Percentiles rank a stretch among this genome's conserved stretches.
Evolutionary conservation across 2,888 invertebrate genomes (phyloP).

Genomic region (Eupithecia inturbata): DNA sequence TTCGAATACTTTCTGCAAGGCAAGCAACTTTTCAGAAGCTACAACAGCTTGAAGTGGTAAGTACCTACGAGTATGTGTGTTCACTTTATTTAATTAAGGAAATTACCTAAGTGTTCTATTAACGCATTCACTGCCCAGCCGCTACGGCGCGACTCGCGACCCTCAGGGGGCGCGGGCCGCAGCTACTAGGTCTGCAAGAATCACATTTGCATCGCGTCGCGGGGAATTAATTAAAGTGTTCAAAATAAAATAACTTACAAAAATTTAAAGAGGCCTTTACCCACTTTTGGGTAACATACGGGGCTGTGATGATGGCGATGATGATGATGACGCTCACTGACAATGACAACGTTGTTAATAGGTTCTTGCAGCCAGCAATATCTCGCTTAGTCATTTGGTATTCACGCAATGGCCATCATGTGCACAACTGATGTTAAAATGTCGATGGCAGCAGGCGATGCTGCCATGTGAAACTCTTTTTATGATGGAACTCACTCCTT

Average conservation of each 20-base stretch:
- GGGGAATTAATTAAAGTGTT: no score
- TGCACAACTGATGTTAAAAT: conserved; percentile 51
- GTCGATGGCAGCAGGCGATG: conserved; percentile 58
- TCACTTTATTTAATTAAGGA: neutral
- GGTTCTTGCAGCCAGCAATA: conserved; percentile 52
- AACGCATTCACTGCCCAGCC: neutral
- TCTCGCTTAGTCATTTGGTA: conserved; percentile 58
- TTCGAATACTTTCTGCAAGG: conserved; percentile 15
- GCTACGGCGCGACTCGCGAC: no score
- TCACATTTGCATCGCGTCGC: no score
- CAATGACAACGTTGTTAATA: conserved; percentile 17
- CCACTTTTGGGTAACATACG: neutral
- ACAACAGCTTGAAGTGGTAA: conserved; percentile 48
- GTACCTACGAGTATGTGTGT: neutral
- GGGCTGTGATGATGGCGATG: neutral
- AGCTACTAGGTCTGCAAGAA: no score
- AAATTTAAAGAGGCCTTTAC: no score
- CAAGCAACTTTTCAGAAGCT: conserved; percentile 13
- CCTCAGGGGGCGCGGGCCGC: no score
- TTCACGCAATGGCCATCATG: conserved; percentile 58
- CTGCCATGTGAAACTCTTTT: conserved; percentile 63
- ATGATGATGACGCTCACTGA: neutral
- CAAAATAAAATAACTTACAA: no score
- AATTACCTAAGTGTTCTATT: neutral
- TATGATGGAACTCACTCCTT: conserved; percentile 56